These are phyloP conservation scores for Mamestra brassicae DNA, from an alignment of 2,888 invertebrate species.

Conservation along the genomic window DNA sequence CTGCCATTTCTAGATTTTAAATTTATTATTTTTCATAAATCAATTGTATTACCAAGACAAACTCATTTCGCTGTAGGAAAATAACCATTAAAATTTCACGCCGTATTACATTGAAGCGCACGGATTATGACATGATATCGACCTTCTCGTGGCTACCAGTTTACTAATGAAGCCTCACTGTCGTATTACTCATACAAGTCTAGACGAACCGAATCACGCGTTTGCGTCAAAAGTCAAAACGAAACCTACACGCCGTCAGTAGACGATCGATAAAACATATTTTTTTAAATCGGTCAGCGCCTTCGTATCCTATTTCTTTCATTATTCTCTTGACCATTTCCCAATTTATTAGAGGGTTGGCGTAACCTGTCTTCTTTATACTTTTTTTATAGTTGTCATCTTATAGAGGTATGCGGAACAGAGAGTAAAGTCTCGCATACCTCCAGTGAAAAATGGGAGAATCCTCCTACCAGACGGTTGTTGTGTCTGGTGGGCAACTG, in stretches of 20 bases:
- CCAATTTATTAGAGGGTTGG: not conserved
- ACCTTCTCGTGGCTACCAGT: constrained; percentile 1
- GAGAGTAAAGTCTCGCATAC: too few species aligned
- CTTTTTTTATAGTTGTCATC: too few species aligned
- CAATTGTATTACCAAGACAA: too few species aligned
- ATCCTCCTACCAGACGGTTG: too few species aligned
- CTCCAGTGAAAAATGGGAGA: too few species aligned
- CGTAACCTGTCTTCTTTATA: too few species aligned
- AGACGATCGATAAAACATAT: not conserved
- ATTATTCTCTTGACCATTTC: not conserved
- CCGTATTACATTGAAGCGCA: not conserved
- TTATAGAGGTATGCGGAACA: too few species aligned
- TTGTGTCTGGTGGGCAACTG: too few species aligned
- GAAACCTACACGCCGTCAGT: not conserved
- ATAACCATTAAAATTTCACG: too few species aligned
- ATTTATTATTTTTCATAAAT: too few species aligned
- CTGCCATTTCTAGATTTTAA: too few species aligned
- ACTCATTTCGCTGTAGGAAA: too few species aligned
- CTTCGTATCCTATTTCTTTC: not conserved
- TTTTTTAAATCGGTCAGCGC: not conserved
- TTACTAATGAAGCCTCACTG: constrained; percentile 25
- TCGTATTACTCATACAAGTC: constrained; percentile 16
- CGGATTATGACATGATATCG: not conserved
- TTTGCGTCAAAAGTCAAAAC: constrained; percentile 13
- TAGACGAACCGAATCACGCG: constrained; percentile 4